Evolutionary conservation across 2,888 invertebrate species (phyloP), one percentile per base, ranked within the genome.

Genomic region (Lasioglossum marginatum): DNA sequence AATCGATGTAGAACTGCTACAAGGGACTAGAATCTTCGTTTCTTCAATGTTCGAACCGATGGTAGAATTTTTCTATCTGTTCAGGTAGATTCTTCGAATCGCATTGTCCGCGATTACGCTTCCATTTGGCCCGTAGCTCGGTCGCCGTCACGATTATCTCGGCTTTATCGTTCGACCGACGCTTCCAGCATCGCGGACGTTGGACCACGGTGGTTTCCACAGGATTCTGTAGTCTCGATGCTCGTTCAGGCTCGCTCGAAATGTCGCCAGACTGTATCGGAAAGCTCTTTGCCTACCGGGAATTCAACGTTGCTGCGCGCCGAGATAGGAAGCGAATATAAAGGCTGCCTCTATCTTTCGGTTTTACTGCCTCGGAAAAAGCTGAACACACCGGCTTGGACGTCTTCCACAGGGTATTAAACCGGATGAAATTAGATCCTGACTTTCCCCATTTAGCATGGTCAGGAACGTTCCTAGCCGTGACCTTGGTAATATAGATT

Each of bases 41-140:
- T 63, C 12, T 6, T 14, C 31, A 63, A 63, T 16, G 31, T 31
- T 16, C 14, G 16, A 63, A 2, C 6, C 5, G 60, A 27, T 0
- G 60, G 5, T 31, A 31, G 27, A 63, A 63, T 31, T 63, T 31
- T 63, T 63, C 27, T 16, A 5, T 4, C 6, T 6, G 60, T 63
- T 6, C 27, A 6, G 31, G 60, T 60, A 60, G 57, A 60, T 60
- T 27, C 57, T 52, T 52, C 52, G 60, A 16, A 16, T 63, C 60
- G 60, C 72, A 91, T 91, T 86, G 87, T 89, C 80, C 77, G 45
- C 87, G 86, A 90, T 91, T 87, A 86, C 77, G 82, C 80, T 86
- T 80, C 70, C 82, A 88, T 82, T 76, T 63, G 82, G 82, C 76
- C 76, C 52, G 34, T 31, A 16, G 23, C 40, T 10, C 79, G 79